Base-by-base conservation (phyloP, 2,113 vertebrate genomes). In the Anser brachyrhynchus region DNA sequence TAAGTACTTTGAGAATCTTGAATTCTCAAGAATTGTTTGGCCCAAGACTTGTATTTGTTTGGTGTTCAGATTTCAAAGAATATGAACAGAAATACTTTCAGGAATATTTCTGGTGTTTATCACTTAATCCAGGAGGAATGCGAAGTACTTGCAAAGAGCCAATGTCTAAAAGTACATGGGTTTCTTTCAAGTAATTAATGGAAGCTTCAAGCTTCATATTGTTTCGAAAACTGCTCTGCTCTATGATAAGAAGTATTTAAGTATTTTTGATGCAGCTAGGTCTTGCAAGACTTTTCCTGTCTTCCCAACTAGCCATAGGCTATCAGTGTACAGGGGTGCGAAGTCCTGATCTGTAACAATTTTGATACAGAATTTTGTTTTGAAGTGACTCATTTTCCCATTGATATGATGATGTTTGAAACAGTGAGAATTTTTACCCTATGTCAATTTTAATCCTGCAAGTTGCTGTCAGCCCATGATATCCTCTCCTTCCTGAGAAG, bases 351-450 rank as follows among this genome's bases (percentile, higher is more conserved):
- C 73, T 69, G 3, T 46, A 81, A 25, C 33, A 33, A 21, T 75
- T 93, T 87, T 0, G 0, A 39, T 74, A 18, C 8, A 52, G 41
- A 57, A 52, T 92, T 96, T 88, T 54, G 26, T 73, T 92, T 41
- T 83, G 51, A 78, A 84, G 23, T 84, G 87, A 58, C 84, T 62
- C 28, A 37, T 92, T 95, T 96, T 91, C 70, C 75, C 35, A 51
- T 43, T 87, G 43, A 61, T 71, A 52, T 12, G 67, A 26, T 80
- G 61, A 46, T 81, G 29, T 64, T 78, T 69, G 49, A 95, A 95
- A 89, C 6, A 66, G 59, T 77, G 69, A 77, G 52, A 93, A 52
- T 87, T 89, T 92, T 89, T 87, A 84, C 52, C 57, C 83, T 37
- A 10, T 78, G 33, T 87, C 65, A 84, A 0, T 93, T 93, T 92